Conservation (phyloP, 37 sponge, comb jelly and placozoan genomes). For the Chondrilla cf. caribensis region DNA sequence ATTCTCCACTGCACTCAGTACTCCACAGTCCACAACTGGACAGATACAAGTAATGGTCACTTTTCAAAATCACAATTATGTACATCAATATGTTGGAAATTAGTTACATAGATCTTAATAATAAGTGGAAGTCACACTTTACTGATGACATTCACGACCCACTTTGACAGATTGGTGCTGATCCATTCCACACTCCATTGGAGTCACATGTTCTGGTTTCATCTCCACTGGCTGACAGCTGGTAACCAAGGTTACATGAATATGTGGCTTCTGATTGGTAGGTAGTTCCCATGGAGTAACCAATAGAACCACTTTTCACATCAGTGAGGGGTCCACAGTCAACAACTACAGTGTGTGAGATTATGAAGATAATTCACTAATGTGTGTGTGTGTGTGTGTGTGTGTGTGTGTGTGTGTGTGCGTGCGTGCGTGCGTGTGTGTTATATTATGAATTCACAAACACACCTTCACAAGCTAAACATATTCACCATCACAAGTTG, state of each 20-base stretch:
- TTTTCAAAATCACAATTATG: too few relatives aligned
- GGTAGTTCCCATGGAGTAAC: neutral
- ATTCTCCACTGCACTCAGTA: neutral
- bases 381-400: too few relatives aligned
- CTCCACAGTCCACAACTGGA: constrained; percentile 10
- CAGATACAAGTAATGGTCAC: too few relatives aligned
- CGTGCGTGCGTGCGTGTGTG: constrained; percentile 1
- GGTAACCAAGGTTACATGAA: constrained; percentile 6
- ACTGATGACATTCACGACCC: neutral
- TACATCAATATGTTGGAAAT: too few relatives aligned
- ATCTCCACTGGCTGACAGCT: neutral
- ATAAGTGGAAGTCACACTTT: neutral
- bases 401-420: constrained; percentile 14
- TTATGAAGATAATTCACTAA: too few relatives aligned
- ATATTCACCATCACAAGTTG: too few relatives aligned
- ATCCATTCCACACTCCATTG: neutral
- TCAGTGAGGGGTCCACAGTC: neutral
- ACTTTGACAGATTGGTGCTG: constrained; percentile 5
- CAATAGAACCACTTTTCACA: neutral
- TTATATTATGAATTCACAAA: too few relatives aligned
- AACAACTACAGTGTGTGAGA: too few relatives aligned
- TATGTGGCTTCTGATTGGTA: neutral
- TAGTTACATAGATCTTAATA: neutral
- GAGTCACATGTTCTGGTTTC: neutral
- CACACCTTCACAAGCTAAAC: too few relatives aligned